These are phyloP conservation scores for Tinea pellionella DNA, from an alignment of 2,888 invertebrate species.

Conservation along the genomic window DNA sequence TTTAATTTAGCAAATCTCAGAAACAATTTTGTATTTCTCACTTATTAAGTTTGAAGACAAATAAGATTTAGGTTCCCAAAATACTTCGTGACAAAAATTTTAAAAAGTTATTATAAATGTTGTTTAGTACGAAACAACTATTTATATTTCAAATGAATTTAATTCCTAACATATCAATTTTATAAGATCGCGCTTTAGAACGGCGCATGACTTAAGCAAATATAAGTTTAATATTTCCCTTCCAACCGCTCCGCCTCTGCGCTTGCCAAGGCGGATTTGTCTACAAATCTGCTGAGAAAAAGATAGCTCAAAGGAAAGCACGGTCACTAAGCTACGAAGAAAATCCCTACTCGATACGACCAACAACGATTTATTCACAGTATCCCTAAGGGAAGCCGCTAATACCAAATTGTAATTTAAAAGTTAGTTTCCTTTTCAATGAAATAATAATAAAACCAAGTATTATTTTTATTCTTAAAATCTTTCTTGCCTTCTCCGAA, in stretches of 20 bases:
- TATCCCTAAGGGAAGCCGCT: background rate
- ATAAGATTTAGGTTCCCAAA: slow-evolving; percentile 9
- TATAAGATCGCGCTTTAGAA: background rate
- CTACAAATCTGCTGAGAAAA: slow-evolving; percentile 15
- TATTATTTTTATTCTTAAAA: background rate
- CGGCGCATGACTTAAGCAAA: slow-evolving; percentile 5
- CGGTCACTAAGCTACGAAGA: slow-evolving; percentile 2
- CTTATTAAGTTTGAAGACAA: slow-evolving; percentile 20
- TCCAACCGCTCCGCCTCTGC: slow-evolving; percentile 4
- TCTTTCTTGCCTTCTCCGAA: background rate
- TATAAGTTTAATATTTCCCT: slow-evolving; percentile 5
- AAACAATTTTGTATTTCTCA: slow-evolving; percentile 22
- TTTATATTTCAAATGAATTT: no score
- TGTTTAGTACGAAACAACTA: background rate
- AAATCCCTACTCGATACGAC: background rate
- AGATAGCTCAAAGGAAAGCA: slow-evolving; percentile 12
- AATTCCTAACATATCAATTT: background rate
- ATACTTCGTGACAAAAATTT: background rate
- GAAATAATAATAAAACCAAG: no score
- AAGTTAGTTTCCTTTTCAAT: no score
- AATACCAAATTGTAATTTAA: background rate
- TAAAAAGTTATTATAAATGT: background rate
- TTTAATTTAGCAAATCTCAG: slow-evolving; percentile 24
- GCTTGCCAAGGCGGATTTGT: slow-evolving; percentile 16
- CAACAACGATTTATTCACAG: background rate